These are phyloP conservation scores for Vanessa cardui DNA, from an alignment of 2,888 invertebrate genomes.

Conservation along the genomic window DNA sequence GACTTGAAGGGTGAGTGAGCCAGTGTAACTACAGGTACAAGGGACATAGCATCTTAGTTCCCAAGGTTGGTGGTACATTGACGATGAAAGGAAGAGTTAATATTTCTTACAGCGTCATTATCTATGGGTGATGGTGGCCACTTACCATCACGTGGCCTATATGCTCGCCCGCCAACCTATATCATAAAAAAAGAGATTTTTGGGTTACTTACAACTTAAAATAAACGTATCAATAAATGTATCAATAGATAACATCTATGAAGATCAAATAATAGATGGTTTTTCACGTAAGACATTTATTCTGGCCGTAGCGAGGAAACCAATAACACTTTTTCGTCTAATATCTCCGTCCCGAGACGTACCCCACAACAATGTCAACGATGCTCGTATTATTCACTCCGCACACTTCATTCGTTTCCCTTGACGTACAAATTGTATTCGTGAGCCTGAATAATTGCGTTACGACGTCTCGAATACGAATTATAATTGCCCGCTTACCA, in stretches of 20 bases:
- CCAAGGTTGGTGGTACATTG: no score
- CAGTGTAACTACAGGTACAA: no score
- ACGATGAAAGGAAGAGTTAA: no score
- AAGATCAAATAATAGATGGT: neutral
- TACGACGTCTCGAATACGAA: slow-evolving; percentile 55
- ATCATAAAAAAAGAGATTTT: no score
- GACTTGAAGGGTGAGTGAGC: no score
- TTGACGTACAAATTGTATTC: slow-evolving; percentile 69
- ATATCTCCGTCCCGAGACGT: slow-evolving; percentile 22
- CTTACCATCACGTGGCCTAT: no score
- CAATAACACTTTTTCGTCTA: slow-evolving; percentile 27
- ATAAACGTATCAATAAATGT: neutral
- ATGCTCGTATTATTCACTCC: slow-evolving; percentile 62
- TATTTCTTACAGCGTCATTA: no score
- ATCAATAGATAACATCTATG: slow-evolving; percentile 1
- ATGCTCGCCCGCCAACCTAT: no score
- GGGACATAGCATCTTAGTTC: no score
- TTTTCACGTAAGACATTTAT: slow-evolving; percentile 7
- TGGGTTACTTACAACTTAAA: neutral
- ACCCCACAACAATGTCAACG: slow-evolving; percentile 51
- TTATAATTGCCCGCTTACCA: slow-evolving; percentile 55
- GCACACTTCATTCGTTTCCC: slow-evolving; percentile 67
- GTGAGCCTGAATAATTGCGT: slow-evolving; percentile 70
- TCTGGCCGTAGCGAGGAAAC: slow-evolving; percentile 10
- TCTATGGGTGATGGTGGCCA: no score